Evolutionary conservation across 2,113 vertebrate species (phyloP), one percentile per base, ranked within the genome.

Genomic region (Dicrurus megarhynchus): DNA sequence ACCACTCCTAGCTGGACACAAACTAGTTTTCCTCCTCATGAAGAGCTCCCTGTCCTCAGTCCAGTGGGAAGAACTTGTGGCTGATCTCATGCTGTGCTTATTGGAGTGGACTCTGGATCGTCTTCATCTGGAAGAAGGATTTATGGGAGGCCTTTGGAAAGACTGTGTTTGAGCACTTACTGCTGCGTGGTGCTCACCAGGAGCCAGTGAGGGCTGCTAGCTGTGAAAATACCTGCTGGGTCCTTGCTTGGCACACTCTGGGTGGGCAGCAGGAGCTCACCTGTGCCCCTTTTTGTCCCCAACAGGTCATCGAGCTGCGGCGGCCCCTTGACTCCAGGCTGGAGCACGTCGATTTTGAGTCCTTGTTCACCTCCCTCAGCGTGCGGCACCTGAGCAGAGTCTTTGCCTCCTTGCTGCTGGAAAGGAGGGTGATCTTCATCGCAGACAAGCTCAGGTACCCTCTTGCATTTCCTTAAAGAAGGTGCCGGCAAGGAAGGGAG

Each of bases 271-370:
- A 3, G 14, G 78, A 44, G 37, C 70, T 87, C 49, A 92, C 23
- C 74, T 39, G n/a, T 41, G 50, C 37, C 50, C 50, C 28, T 41
- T 24, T 24, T 10, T 85, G 50, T 56, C 75, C 87, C 87, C 8
- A 8, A 35, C 93, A 99, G 99, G 98, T 99, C 81, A 99, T 99
- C 18, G 99, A 99, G 95, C 98, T 99, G 94, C 99, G 98, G 57
- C 98, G 99, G 63, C 99, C 99, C 0, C 98, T 99, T 1, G 99
- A 99, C 97, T 99, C 99, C 22, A 98, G 99, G 63, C 98, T 99
- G 16, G 99, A 99, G 88, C 99, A 99, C 1, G 99, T 99, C 64
- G 99, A 99, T 94, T 99, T 99, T 4, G 99, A 99, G 95, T 99
- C 99, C 92, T 98, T 99, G 92, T 99, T 99, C 97, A 97, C 98